A percentile compares a stretch with the other conserved stretches of the same genome.
These are phyloP conservation scores for Phlogophora meticulosa DNA, from an alignment of 2,888 invertebrate genomes.

Conservation along the genomic window DNA sequence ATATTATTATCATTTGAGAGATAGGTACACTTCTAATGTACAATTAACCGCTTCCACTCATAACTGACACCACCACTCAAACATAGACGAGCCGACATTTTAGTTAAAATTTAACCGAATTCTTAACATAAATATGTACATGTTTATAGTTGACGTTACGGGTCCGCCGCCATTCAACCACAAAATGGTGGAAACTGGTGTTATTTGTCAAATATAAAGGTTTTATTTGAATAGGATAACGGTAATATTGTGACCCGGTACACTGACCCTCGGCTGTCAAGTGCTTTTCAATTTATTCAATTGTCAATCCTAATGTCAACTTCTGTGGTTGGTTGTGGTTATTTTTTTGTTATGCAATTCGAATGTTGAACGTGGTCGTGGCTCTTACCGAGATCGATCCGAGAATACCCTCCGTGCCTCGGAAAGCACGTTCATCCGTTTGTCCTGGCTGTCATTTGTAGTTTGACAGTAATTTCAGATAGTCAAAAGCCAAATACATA, in stretches of 20 bases:
- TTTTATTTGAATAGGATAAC: constrained; percentile 55
- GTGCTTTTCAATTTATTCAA: constrained; percentile 28
- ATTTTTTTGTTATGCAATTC: not conserved
- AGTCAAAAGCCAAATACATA: too few species aligned
- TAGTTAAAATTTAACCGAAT: constrained; percentile 80
- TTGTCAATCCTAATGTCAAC: constrained; percentile 29
- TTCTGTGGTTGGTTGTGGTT: not conserved
- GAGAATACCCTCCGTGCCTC: too few species aligned
- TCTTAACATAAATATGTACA: constrained; percentile 84
- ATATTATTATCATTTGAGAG: too few species aligned
- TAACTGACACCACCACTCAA: constrained; percentile 32
- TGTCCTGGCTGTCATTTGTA: too few species aligned
- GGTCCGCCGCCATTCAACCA: constrained; percentile 7
- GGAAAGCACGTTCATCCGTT: too few species aligned
- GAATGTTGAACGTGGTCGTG: too few species aligned
- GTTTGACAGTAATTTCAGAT: too few species aligned
- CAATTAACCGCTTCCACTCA: constrained; percentile 20
- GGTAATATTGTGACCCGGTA: constrained; percentile 25
- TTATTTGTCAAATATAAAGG: constrained; percentile 53
- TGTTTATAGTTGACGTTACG: constrained; percentile 75
- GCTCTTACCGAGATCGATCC: too few species aligned
- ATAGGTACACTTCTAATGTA: too few species aligned
- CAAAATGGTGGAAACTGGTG: constrained; percentile 31
- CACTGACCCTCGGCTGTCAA: constrained; percentile 24
- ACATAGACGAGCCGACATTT: constrained; percentile 67